Evolutionary conservation across 1,140 invertebrate genomes (phyloP).

Genomic region (Drepana arcuata): DNA sequence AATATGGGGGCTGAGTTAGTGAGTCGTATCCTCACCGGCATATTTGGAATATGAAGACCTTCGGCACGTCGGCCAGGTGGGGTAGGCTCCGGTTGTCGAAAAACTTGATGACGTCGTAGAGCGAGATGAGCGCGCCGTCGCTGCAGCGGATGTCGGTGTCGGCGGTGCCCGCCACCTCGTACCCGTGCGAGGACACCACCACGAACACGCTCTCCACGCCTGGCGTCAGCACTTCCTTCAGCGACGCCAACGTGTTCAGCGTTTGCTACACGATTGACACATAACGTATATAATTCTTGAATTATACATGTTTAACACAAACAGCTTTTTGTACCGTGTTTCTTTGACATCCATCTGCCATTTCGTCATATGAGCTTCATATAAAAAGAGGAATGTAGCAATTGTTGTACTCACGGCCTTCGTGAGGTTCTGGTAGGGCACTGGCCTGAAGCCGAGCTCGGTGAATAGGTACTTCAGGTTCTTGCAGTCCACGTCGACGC

Average conservation of each 20-base stretch:
- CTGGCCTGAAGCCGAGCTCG: slow-evolving; percentile 54
- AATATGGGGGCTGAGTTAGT: no score
- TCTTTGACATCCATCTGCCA: no score
- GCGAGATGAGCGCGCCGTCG: slow-evolving; percentile 60
- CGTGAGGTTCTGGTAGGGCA: slow-evolving; percentile 41
- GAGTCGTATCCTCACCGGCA: slow-evolving; percentile 78
- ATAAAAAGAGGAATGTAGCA: no score
- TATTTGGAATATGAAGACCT: slow-evolving; percentile 85
- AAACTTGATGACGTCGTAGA: slow-evolving; percentile 69
- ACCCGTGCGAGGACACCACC: slow-evolving; percentile 65
- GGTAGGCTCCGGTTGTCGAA: slow-evolving; percentile 77
- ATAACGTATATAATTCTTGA: no score
- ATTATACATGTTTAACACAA: no score
- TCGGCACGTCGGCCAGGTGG: slow-evolving; percentile 77
- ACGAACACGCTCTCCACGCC: slow-evolving; percentile 56
- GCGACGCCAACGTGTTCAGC: slow-evolving; percentile 24
- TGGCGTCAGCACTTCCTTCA: slow-evolving; percentile 27
- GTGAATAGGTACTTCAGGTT: slow-evolving; percentile 56
- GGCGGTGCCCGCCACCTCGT: slow-evolving; percentile 27
- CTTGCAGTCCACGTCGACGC: slow-evolving; percentile 47
- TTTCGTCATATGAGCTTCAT: no score
- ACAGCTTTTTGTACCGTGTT: no score
- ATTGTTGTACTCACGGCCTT: slow-evolving; percentile 33
- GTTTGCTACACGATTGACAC: slow-evolving; percentile 45
- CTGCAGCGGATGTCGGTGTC: slow-evolving; percentile 53